Percentiles rank a stretch among this genome's conserved stretches.
phyloP scores from a whole-genome alignment of 2,797 vertebrate genomes.

The Tangara arthus region DNA sequence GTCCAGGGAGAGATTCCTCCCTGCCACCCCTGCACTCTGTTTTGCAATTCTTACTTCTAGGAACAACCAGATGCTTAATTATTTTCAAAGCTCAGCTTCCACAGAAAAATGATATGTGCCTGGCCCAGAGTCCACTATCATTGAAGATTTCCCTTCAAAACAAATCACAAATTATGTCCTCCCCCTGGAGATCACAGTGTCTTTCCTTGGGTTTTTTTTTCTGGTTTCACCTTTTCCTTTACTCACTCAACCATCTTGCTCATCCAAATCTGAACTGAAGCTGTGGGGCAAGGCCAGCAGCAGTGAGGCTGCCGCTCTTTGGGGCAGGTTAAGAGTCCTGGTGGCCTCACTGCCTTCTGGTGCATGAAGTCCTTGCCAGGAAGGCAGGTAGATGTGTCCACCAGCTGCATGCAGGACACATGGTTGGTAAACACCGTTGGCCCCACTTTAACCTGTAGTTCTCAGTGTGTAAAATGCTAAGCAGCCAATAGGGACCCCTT shows the following conservation, averaged over 20 bases:
- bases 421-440: background rate
- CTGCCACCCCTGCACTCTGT: background rate
- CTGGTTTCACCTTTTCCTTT: background rate
- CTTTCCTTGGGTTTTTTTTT: background rate
- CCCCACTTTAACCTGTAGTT: background rate
- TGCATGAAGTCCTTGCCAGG: background rate
- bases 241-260: background rate
- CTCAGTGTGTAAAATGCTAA: background rate
- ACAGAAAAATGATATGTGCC: background rate
- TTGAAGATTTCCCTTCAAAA: background rate
- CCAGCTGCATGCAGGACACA: background rate
- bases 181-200: background rate
- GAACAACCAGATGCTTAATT: background rate
- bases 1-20: background rate
- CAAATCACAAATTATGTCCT: background rate
- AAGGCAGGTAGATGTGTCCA: background rate
- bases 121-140: background rate
- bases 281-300: background rate
- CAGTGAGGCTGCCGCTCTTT: background rate
- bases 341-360: background rate
- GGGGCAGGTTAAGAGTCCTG: background rate
- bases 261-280: background rate
- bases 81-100: background rate
- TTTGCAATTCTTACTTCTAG: background rate
- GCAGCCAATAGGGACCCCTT: background rate